Conservation (phyloP, 1,140 invertebrate genomes). For the Bombus ignitus region DNA sequence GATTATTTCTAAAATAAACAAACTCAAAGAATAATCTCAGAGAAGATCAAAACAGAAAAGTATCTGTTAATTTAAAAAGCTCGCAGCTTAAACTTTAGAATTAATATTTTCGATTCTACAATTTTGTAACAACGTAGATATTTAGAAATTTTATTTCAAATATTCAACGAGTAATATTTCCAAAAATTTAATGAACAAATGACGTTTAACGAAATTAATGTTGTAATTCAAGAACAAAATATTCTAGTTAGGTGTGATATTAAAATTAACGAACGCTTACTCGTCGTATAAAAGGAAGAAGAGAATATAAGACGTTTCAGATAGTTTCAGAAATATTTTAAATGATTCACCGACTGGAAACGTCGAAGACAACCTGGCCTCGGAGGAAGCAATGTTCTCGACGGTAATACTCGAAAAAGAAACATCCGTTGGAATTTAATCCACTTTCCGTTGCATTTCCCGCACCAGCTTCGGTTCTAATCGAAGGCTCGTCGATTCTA, state of each 20-base stretch:
- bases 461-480: constrained; percentile 64
- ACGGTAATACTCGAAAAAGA: constrained; percentile 49
- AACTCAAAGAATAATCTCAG: not conserved
- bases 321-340: not conserved
- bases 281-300: not conserved
- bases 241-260: not conserved
- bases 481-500: constrained; percentile 73
- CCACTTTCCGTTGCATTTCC: constrained; percentile 60
- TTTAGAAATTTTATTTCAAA: not conserved
- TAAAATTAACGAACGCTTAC: not conserved
- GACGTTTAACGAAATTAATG: no score
- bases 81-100: not conserved
- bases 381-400: constrained; percentile 15
- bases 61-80: not conserved
- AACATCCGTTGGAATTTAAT: constrained; percentile 60
- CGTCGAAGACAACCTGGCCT: constrained; percentile 7
- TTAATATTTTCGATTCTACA: not conserved
- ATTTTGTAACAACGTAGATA: no score
- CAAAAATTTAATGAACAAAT: not conserved
- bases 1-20: not conserved
- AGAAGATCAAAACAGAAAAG: not conserved
- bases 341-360: not conserved
- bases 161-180: not conserved
- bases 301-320: no score
- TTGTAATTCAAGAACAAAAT: no score